Percentiles rank a stretch among this genome's conserved stretches.
Evolutionary conservation across 2,797 vertebrate genomes (phyloP).

Genomic region (Brachymystax lenok): DNA sequence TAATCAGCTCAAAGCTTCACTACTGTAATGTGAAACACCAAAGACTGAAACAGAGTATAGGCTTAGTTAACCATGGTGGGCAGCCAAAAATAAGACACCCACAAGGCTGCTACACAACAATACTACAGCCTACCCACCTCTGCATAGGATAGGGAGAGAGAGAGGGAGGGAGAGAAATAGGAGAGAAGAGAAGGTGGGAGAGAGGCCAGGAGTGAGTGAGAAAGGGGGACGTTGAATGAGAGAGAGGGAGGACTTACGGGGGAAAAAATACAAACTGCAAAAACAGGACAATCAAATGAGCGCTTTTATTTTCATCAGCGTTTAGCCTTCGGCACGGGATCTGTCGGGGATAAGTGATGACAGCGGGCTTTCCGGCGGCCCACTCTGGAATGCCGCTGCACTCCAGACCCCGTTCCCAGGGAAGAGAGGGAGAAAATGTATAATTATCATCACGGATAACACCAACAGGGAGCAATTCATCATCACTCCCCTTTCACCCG

Average conservation of each 20-base stretch:
- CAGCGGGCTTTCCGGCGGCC: slow-evolving; percentile 57
- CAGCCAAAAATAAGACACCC: neutral
- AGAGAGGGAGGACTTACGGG: neutral
- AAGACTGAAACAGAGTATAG: neutral
- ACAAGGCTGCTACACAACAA: neutral
- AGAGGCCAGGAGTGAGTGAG: neutral
- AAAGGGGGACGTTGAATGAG: slow-evolving; percentile 8
- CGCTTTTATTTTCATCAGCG: slow-evolving; percentile 70
- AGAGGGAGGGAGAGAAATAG: neutral
- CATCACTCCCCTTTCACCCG: slow-evolving; percentile 81
- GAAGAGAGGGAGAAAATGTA: slow-evolving; percentile 86
- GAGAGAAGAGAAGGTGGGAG: slow-evolving; percentile 1
- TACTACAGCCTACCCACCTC: neutral
- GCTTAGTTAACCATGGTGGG: neutral
- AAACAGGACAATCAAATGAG: slow-evolving; percentile 60
- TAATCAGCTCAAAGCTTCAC: neutral
- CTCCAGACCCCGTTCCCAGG: slow-evolving; percentile 20
- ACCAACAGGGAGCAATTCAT: slow-evolving; percentile 94
- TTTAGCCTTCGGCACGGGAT: slow-evolving; percentile 59
- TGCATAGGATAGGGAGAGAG: neutral
- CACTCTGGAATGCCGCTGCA: slow-evolving; percentile 48
- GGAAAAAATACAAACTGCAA: slow-evolving; percentile 18
- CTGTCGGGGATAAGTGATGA: slow-evolving; percentile 75
- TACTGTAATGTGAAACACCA: neutral
- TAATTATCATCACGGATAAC: slow-evolving; percentile 93